Conservation (phyloP, 1,140 invertebrate genomes). For the Leptinotarsa undecemlineata region DNA sequence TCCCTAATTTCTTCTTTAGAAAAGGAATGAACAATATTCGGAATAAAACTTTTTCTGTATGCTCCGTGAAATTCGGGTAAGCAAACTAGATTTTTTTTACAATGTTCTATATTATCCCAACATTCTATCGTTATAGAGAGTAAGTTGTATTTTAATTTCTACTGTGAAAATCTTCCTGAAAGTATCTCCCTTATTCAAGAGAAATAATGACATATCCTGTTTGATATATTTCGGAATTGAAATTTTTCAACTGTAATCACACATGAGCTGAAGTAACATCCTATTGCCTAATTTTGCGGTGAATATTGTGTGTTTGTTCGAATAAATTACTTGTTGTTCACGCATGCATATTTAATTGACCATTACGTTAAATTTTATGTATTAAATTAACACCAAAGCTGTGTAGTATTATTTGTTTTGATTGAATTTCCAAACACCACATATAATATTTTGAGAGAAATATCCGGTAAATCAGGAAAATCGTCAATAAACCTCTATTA, state of each 20-base stretch:
- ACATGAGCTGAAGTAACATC: not conserved
- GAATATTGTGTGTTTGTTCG: constrained; percentile 31
- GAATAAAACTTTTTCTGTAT: no score
- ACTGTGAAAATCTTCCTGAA: no score
- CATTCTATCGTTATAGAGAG: no score
- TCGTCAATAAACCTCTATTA: not conserved
- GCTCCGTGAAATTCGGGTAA: no score
- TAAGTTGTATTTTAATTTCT: no score
- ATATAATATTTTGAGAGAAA: not conserved
- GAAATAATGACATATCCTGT: no score
- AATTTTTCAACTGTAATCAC: not conserved
- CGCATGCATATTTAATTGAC: constrained; percentile 43
- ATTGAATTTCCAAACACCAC: constrained; percentile 19
- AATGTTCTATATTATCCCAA: no score
- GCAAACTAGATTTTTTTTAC: no score
- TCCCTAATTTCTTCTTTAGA: no score
- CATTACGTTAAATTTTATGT: constrained; percentile 35
- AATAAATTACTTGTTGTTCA: constrained; percentile 39
- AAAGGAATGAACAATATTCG: no score
- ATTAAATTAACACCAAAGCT: constrained; percentile 24
- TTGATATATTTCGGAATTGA: no score
- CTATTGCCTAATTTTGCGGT: constrained; percentile 36
- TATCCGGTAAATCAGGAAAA: not conserved
- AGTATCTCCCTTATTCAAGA: no score
- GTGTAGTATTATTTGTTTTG: constrained; percentile 26